Percentiles rank a stretch among this genome's conserved stretches.
Evolutionary conservation across 2,113 vertebrate species (phyloP).

Genomic region (Pogona vitticeps): DNA sequence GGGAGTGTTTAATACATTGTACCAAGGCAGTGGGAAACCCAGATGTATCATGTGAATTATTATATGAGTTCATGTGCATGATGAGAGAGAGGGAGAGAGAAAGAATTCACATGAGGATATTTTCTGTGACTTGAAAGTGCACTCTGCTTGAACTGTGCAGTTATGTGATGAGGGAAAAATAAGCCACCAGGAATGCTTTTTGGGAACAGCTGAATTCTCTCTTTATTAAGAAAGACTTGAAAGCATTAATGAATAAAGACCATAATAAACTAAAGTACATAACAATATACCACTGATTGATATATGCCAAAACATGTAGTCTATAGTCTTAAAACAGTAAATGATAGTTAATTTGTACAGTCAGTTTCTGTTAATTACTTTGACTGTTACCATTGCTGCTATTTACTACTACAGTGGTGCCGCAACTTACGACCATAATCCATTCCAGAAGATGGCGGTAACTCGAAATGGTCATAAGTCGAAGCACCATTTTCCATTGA

Average conservation of each 20-base stretch:
- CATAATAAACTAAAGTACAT: constrained; percentile 34
- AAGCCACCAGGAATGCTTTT: constrained; percentile 24
- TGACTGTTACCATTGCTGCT: neutral
- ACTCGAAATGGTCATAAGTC: too few relatives aligned
- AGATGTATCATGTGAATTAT: neutral
- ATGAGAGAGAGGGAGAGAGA: constrained; percentile 19
- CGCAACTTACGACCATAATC: too few relatives aligned
- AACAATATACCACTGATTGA: constrained; percentile 28
- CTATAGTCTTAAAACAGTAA: neutral
- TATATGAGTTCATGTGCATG: neutral
- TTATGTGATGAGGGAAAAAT: constrained; percentile 45
- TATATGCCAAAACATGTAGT: constrained; percentile 10
- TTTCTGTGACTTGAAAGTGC: constrained; percentile 36
- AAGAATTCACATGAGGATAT: neutral
- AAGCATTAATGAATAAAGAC: constrained; percentile 42
- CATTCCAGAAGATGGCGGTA: too few relatives aligned
- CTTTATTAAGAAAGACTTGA: constrained; percentile 51
- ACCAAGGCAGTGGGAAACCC: neutral
- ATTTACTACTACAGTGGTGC: neutral
- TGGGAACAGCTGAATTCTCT: constrained; percentile 49
- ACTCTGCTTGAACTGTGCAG: constrained; percentile 29
- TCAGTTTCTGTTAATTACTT: constrained; percentile 2
- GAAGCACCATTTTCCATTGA: too few relatives aligned
- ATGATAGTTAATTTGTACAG: too few relatives aligned
- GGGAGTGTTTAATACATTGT: neutral